Evolutionary conservation across 2,797 vertebrate genomes (phyloP).

Genomic region (Urocyon cinereoargenteus): DNA sequence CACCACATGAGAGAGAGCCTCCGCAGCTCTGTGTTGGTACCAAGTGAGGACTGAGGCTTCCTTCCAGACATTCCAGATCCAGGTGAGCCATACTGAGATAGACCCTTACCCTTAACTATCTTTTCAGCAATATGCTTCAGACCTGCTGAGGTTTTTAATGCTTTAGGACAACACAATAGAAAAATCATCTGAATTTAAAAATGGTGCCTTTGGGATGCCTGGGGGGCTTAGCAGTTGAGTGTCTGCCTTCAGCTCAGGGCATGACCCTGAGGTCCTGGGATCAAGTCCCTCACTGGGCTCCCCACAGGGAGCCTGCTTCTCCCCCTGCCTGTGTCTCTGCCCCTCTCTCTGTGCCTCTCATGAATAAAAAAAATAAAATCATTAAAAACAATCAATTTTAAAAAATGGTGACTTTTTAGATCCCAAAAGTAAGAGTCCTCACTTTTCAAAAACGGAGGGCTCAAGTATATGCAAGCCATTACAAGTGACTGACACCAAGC

Average conservation of each 20-base stretch:
- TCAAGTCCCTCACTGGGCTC: too few relatives aligned
- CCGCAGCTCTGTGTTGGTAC: not conserved
- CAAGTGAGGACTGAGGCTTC: not conserved
- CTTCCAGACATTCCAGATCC: not conserved
- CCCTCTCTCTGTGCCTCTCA: too few relatives aligned
- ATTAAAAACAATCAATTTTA: too few relatives aligned
- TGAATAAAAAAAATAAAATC: too few relatives aligned
- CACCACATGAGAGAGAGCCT: not conserved
- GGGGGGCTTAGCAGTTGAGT: too few relatives aligned
- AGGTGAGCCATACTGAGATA: not conserved
- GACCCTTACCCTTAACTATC: not conserved
- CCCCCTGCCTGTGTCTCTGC: too few relatives aligned
- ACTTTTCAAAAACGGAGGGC: conserved; percentile 41
- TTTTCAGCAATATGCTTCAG: not conserved
- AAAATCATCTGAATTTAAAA: conserved; percentile 25
- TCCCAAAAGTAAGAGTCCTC: not conserved
- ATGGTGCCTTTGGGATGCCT: too few relatives aligned
- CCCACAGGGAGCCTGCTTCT: too few relatives aligned
- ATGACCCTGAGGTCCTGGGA: too few relatives aligned
- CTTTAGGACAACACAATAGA: not conserved
- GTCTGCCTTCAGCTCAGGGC: too few relatives aligned
- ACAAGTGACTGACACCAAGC: not conserved
- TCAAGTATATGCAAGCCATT: not conserved
- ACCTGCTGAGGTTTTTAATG: not conserved
- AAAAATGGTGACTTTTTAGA: not conserved